Base-by-base conservation (phyloP, 2,113 vertebrate species). In the Delphinapterus leucas region DNA sequence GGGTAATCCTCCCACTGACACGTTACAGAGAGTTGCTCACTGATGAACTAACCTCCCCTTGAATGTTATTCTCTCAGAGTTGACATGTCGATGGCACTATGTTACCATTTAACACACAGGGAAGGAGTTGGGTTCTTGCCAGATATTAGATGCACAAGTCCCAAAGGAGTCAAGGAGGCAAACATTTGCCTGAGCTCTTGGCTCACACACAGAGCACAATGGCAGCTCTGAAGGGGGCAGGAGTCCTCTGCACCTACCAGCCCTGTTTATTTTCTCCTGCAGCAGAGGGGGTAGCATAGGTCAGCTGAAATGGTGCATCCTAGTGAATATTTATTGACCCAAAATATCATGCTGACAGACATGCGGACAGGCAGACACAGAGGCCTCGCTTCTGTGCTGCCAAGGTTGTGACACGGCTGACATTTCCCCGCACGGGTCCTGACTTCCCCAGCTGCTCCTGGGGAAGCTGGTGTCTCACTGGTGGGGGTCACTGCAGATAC, bases 251-350 rank as follows among this genome's bases (percentile, higher is more conserved):
- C 93, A 96, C 96, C 97, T 97, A 94, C 98, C 74, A 73, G 87
- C 94, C 88, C 1, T 98, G 98, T 99, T 99, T 99, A 98, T 99
- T 99, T 99, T 99, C 98, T 98, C 98, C 98, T 97, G 95, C 98
- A 97, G 98, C 95, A 93, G 97, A 98, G 95, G 20, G 97, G 95
- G 68, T 94, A 95, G 97, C 96, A 81, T 80, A 98, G 98, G 98
- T 98, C 98, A 98, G 95, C 88, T 84, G 94, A 93, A 98, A 97
- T 97, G 98, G 97, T 96, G 98, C 97, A 0, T 99, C 98, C 90
- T 98, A 98, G 97, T 98, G 97, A 97, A 88, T 99, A 99, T 99
- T 99, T 99, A 98, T 99, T 99, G 99, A 99, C 95, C 98, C 98
- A 98, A 98, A 98, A 98, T 97, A 88, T 97, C 97, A 97, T 90